phyloP scores from a whole-genome alignment of 2,797 vertebrate genomes.

The Gymnopithys bicolor region DNA sequence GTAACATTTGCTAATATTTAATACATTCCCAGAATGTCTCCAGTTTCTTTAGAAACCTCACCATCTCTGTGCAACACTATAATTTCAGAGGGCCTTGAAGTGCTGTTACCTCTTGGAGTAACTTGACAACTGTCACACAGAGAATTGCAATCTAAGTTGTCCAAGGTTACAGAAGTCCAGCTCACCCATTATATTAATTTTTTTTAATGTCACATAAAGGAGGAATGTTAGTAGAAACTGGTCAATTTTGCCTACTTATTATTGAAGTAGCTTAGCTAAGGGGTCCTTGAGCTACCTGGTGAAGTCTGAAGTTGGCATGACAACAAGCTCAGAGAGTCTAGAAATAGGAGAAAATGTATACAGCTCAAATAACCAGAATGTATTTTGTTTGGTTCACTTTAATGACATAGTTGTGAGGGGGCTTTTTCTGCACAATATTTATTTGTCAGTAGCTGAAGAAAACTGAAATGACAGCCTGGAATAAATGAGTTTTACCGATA shows the following conservation, averaged over 20 bases:
- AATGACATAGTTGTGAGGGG: background rate
- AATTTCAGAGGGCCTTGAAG: conserved; percentile 34
- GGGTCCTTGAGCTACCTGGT: conserved; percentile 50
- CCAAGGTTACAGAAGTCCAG: conserved; percentile 42
- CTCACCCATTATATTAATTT: conserved; percentile 17
- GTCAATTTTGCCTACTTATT: conserved; percentile 52
- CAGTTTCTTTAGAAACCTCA: background rate
- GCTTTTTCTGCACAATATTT: background rate
- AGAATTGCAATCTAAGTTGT: conserved; percentile 11
- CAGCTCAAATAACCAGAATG: background rate
- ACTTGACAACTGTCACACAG: background rate
- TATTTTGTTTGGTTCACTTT: background rate
- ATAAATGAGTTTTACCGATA: background rate
- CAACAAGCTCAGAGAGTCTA: conserved; percentile 30
- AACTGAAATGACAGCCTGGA: background rate
- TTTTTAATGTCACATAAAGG: background rate
- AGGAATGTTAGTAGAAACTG: conserved; percentile 20
- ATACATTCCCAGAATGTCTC: background rate
- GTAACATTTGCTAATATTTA: conserved; percentile 19
- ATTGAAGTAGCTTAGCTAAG: conserved; percentile 46
- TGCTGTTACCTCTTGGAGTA: conserved; percentile 26
- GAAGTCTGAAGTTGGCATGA: conserved; percentile 64
- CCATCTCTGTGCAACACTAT: background rate
- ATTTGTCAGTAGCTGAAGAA: background rate
- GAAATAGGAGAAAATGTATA: conserved; percentile 34